These are phyloP conservation scores for Apotomis capreana DNA, from an alignment of 2,888 invertebrate genomes.

Conservation along the genomic window DNA sequence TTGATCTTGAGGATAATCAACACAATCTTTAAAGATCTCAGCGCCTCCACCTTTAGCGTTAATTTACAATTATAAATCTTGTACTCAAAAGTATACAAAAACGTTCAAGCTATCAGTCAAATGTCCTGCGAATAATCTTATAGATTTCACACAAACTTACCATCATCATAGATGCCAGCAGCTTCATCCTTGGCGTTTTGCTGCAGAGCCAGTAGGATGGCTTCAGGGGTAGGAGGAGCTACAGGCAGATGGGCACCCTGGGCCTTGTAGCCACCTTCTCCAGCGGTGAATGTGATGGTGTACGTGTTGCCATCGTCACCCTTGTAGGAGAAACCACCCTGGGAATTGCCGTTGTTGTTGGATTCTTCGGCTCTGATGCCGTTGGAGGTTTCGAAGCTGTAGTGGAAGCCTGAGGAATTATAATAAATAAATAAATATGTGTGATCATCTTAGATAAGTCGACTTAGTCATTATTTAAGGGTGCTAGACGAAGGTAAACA, in stretches of 20 bases:
- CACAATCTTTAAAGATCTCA: too few species aligned
- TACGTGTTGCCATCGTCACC: slow-evolving; percentile 83
- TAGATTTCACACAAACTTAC: slow-evolving; percentile 48
- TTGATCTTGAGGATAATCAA: too few species aligned
- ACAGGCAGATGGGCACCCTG: slow-evolving; percentile 83
- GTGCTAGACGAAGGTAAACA: too few species aligned
- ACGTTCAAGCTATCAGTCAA: too few species aligned
- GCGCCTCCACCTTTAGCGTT: too few species aligned
- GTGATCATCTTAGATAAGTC: too few species aligned
- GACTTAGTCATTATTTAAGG: too few species aligned
- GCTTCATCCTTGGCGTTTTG: slow-evolving; percentile 81
- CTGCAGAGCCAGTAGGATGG: slow-evolving; percentile 76
- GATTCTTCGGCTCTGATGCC: slow-evolving; percentile 71
- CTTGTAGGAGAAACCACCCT: slow-evolving; percentile 83
- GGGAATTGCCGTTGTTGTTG: slow-evolving; percentile 60
- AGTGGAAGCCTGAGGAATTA: slow-evolving; percentile 63
- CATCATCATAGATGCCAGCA: slow-evolving; percentile 81
- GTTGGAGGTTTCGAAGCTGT: slow-evolving; percentile 72
- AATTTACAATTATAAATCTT: too few species aligned
- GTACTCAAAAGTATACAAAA: too few species aligned
- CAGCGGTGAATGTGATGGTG: slow-evolving; percentile 80
- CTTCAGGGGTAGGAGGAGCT: slow-evolving; percentile 83
- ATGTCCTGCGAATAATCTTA: too few species aligned
- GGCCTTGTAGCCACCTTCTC: slow-evolving; percentile 83
- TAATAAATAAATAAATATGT: neutral